Percentiles rank a stretch among this genome's conserved stretches.
Conservation (phyloP, 2,113 vertebrate species). For the Entosphenus tridentatus region DNA sequence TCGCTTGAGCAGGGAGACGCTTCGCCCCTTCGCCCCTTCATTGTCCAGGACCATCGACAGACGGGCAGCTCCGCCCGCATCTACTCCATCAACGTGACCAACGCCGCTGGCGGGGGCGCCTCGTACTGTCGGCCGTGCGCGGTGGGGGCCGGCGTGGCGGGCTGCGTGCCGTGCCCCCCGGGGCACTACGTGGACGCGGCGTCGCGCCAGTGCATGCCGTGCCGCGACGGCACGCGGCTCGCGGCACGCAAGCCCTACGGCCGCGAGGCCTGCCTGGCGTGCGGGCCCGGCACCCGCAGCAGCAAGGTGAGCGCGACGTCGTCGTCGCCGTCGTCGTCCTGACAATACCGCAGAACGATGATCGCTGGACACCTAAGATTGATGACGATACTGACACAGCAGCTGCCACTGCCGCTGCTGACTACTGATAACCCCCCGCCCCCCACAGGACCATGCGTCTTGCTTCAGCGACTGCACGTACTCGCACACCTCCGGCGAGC, state of each 20-base stretch:
- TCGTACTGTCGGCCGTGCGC: conserved; percentile 59
- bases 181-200: conserved; percentile 64
- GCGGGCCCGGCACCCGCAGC: conserved; percentile 58
- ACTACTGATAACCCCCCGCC: too few relatives aligned
- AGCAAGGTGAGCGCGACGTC: conserved; percentile 29
- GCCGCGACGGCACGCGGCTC: conserved; percentile 47
- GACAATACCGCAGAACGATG: too few relatives aligned
- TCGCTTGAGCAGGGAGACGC: not conserved
- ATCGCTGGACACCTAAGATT: too few relatives aligned
- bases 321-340: too few relatives aligned
- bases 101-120: conserved; percentile 53
- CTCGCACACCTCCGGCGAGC: conserved; percentile 36
- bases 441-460: conserved; percentile 46
- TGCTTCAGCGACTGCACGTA: conserved; percentile 76
- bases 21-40: not conserved
- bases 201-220: conserved; percentile 57
- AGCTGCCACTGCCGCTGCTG: too few relatives aligned
- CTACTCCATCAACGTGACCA: conserved; percentile 59
- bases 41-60: conserved; percentile 37
- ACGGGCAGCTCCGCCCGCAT: conserved; percentile 62
- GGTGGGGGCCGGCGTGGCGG: conserved; percentile 32
- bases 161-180: conserved; percentile 61
- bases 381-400: too few relatives aligned
- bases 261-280: conserved; percentile 43
- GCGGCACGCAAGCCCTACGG: conserved; percentile 45